phyloP scores from a whole-genome alignment of 2,888 invertebrate species.

The Chloroclysta siterata region DNA sequence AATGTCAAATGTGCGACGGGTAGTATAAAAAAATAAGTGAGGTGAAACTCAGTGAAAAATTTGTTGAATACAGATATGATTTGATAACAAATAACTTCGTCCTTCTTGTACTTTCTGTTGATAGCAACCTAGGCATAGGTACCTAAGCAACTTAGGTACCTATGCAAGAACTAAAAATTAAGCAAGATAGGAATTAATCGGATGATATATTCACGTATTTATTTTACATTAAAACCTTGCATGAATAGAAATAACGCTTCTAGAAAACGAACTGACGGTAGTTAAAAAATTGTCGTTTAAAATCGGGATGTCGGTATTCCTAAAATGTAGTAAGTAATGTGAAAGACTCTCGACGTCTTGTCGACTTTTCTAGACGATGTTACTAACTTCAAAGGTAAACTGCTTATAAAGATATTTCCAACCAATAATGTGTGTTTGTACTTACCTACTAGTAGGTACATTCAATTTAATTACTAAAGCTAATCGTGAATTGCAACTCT shows the following conservation, averaged over 20 bases:
- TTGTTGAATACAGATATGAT: too few species aligned
- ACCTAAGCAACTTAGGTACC: too few species aligned
- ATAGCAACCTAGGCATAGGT: too few species aligned
- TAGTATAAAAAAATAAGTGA: too few species aligned
- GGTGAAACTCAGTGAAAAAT: too few species aligned
- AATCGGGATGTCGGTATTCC: not conserved
- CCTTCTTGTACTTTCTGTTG: too few species aligned
- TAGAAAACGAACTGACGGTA: not conserved
- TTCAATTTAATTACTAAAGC: slow-evolving; percentile 22
- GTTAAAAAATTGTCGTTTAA: not conserved
- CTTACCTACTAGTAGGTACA: not conserved
- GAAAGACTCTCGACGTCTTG: slow-evolving; percentile 5
- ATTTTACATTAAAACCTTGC: not conserved
- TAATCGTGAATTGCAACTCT: slow-evolving; percentile 31
- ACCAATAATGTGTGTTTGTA: not conserved
- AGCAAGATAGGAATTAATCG: too few species aligned
- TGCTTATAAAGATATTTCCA: not conserved
- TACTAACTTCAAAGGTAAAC: not conserved
- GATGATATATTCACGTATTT: too few species aligned
- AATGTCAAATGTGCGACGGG: too few species aligned
- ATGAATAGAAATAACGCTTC: too few species aligned
- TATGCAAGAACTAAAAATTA: too few species aligned
- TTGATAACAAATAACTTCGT: too few species aligned
- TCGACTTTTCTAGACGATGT: slow-evolving; percentile 14
- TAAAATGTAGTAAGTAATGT: not conserved